Percentiles rank a stretch among this genome's conserved stretches.
phyloP scores from a whole-genome alignment of 2,797 vertebrate species.

The Botia almorhae region DNA sequence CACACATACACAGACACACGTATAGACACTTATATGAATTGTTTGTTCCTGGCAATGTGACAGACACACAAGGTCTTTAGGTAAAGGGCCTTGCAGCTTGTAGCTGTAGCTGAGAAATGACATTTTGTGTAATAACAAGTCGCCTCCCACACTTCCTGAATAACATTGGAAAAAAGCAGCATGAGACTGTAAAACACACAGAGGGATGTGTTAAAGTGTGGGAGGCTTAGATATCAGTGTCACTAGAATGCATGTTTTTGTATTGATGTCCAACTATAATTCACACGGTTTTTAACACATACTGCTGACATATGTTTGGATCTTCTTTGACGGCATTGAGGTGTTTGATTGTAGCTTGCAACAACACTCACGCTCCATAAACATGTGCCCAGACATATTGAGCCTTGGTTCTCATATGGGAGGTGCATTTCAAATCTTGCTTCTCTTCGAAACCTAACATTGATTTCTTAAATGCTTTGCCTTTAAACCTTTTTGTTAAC shows the following conservation, averaged over 20 bases:
- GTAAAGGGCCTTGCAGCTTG: slow-evolving; percentile 24
- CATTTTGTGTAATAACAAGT: slow-evolving; percentile 34
- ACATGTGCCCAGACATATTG: too few species aligned
- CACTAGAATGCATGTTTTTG: neutral
- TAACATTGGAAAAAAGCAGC: slow-evolving; percentile 1
- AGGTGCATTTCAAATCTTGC: neutral
- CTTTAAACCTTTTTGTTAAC: neutral
- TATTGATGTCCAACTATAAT: neutral
- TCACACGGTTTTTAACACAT: neutral
- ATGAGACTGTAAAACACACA: neutral
- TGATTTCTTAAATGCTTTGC: neutral
- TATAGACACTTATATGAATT: slow-evolving; percentile 42
- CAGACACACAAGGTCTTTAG: slow-evolving; percentile 20
- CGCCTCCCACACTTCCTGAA: slow-evolving; percentile 32
- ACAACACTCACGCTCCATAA: neutral
- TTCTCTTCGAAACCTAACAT: neutral
- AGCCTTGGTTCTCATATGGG: too few species aligned
- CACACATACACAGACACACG: too few species aligned
- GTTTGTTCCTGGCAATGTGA: neutral
- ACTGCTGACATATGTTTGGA: neutral
- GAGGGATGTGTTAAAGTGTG: neutral
- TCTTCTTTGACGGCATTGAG: neutral
- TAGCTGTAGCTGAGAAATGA: slow-evolving; percentile 28
- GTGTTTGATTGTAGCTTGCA: neutral
- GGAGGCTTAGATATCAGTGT: neutral